Base-by-base conservation (phyloP, 2,113 vertebrate species). In the Nematolebias whitei region DNA sequence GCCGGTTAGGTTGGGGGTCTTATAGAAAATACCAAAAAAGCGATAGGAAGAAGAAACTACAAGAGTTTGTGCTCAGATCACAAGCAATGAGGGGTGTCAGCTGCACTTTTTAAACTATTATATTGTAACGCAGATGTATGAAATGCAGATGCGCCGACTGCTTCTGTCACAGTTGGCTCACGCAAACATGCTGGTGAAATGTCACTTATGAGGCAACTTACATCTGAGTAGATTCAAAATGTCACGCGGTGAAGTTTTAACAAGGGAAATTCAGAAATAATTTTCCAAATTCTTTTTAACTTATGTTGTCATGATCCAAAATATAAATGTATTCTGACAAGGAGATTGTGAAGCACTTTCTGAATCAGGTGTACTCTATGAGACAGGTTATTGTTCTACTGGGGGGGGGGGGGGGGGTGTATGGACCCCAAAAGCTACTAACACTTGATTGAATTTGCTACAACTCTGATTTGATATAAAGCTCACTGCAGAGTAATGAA, bases 391-490 rank as follows among this genome's bases (percentile, higher is more conserved):
- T 59, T 56, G 63, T 72, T 75, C 53, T 13, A 20, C 6, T 19
- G 6, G 44, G 71, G 48, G 38, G 50, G 65, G 75, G 6, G 38
- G 68, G 54, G 35, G 50, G 67, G 78, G 76, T 14, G 66, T 16
- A 44, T 16, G 22, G 35, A 54, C 60, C 38, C 68, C 16, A 24
- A 64, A 56, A 56, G 47, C 71, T 81, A 12, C 69, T 62, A 71
- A 79, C 66, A 76, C 74, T 65, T 76, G 74, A 74, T 71, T 39
- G 35, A 74, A 83, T 75, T 69, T 64, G 59, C 68, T 60, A 38
- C 68, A 81, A 76, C 74, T 80, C 63, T 63, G 78, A 76, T 75
- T 64, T 64, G 76, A 85, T 88, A 80, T 87, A 72, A 82, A 76
- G 79, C 56, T 12, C 52, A 69, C 43, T 39, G 63, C 65, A 44